Evolutionary conservation across 2,888 invertebrate species (phyloP).

Genomic region (Spialia ferax): DNA sequence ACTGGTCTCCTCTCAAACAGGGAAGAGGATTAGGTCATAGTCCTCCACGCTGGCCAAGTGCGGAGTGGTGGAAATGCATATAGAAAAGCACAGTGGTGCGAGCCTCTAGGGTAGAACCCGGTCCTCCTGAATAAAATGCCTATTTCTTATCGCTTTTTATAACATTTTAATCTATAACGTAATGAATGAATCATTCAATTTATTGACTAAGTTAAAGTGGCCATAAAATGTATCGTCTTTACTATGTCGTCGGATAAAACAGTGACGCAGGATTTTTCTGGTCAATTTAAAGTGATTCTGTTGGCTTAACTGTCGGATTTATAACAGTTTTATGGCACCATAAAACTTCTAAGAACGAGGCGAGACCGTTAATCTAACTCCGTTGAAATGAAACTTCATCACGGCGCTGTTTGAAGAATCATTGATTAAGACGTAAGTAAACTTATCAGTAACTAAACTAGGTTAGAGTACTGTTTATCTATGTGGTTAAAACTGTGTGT

Average conservation of each 20-base stretch:
- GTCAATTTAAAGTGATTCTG: slow-evolving; percentile 78
- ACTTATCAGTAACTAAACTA: background rate
- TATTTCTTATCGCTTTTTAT: too few relatives aligned
- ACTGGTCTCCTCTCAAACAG: too few relatives aligned
- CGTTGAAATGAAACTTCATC: slow-evolving; percentile 64
- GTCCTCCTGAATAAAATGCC: too few relatives aligned
- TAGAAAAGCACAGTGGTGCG: too few relatives aligned
- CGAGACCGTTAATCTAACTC: slow-evolving; percentile 74
- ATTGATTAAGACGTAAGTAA: slow-evolving; percentile 17
- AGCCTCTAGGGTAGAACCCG: too few relatives aligned
- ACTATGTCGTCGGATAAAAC: slow-evolving; percentile 45
- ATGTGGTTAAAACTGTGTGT: too few relatives aligned
- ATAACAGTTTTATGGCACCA: slow-evolving; percentile 75
- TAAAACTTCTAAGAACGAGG: slow-evolving; percentile 77
- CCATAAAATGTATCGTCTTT: slow-evolving; percentile 32
- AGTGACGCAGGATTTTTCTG: slow-evolving; percentile 65
- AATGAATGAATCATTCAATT: background rate
- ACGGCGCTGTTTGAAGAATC: slow-evolving; percentile 37
- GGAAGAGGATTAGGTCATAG: too few relatives aligned
- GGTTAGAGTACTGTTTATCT: too few relatives aligned
- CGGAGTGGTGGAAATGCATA: too few relatives aligned
- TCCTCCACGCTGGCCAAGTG: too few relatives aligned
- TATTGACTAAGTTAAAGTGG: background rate
- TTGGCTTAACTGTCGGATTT: slow-evolving; percentile 73
- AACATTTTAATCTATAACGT: too few relatives aligned